Evolutionary conservation across 1,140 invertebrate species (phyloP).

Genomic region (Drosophila triauraria): DNA sequence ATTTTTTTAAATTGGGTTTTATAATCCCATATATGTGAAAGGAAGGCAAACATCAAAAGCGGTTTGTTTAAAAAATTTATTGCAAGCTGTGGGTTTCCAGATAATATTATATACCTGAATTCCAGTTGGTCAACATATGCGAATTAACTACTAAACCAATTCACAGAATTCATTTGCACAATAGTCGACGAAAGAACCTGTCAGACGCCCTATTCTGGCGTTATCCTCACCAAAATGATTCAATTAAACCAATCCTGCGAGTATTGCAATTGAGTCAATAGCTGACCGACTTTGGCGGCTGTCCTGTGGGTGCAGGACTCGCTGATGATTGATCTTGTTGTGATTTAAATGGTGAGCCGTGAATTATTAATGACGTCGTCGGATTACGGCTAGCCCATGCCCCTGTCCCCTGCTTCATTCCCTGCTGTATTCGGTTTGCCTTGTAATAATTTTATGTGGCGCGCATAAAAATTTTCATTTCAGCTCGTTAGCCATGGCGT

Average conservation of each 20-base stretch:
- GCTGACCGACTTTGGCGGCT: neutral
- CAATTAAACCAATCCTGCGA: neutral
- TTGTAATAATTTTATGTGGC: conserved; percentile 64
- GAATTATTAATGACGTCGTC: conserved; percentile 60
- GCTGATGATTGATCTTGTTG: conserved; percentile 61
- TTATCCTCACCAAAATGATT: conserved; percentile 1
- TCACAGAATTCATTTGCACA: neutral
- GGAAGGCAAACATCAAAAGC: no score
- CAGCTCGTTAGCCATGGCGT: conserved; percentile 61
- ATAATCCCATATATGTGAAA: no score
- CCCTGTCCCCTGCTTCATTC: neutral
- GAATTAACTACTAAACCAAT: neutral
- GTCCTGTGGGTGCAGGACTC: neutral
- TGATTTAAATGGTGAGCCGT: conserved; percentile 67
- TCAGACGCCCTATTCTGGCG: neutral
- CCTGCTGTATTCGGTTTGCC: conserved; percentile 12
- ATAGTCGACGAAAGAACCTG: neutral
- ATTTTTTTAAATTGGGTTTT: no score
- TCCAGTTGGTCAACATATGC: neutral
- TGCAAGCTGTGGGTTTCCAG: neutral
- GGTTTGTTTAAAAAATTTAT: no score
- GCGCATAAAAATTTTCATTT: conserved; percentile 62
- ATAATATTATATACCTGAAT: neutral
- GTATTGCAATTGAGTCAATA: conserved; percentile 12
- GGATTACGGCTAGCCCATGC: conserved; percentile 19